Evolutionary conservation across 2,888 invertebrate species (phyloP).

Genomic region (Molorchus minor): DNA sequence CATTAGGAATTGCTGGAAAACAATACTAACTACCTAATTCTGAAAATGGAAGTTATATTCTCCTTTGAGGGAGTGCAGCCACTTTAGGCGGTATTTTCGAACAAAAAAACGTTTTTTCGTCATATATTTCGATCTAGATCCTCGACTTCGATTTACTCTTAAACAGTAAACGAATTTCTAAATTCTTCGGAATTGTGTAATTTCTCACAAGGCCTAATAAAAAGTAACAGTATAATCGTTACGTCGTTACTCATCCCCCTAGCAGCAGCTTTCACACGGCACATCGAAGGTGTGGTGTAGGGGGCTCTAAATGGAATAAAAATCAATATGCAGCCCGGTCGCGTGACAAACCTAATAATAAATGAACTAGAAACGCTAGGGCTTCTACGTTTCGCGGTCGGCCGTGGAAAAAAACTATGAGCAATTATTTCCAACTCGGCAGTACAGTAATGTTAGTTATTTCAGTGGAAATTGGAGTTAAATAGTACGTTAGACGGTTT

Average conservation of each 20-base stretch:
- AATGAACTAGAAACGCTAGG: conserved; percentile 47
- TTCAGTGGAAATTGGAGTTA: neutral
- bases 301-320: conserved; percentile 54
- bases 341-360: conserved; percentile 59
- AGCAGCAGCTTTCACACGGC: conserved; percentile 36
- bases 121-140: no score
- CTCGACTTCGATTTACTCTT: no score
- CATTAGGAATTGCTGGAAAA: no score
- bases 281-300: conserved; percentile 52
- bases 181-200: no score
- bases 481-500: neutral
- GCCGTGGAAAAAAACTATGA: conserved; percentile 10
- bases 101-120: no score
- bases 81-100: no score
- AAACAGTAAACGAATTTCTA: no score
- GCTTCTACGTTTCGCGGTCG: conserved; percentile 13
- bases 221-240: conserved; percentile 4
- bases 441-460: conserved; percentile 5
- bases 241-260: neutral
- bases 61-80: no score
- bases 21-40: no score
- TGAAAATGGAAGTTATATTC: no score
- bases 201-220: no score
- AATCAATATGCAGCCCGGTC: conserved; percentile 55
- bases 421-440: conserved; percentile 12